A percentile compares a stretch with the other conserved stretches of the same genome.
Evolutionary conservation across 2,113 vertebrate genomes (phyloP).

Genomic region (Rhea americana): DNA sequence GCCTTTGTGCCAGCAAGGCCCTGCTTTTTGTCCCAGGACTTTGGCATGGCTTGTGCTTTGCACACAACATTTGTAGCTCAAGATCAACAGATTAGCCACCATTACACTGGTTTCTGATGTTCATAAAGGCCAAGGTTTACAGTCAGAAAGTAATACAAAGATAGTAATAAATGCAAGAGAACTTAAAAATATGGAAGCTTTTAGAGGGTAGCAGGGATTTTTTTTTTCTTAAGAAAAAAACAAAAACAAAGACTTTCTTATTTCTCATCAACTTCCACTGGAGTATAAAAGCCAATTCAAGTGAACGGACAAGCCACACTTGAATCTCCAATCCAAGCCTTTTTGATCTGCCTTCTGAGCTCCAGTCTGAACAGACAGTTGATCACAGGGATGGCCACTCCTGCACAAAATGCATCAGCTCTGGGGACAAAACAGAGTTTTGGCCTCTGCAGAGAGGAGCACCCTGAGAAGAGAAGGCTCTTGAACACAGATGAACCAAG

Average conservation of each 20-base stretch:
- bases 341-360: not conserved
- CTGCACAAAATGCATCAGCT: rapidly evolving
- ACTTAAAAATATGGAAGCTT: not conserved
- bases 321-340: not conserved
- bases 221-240: not conserved
- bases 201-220: rapidly evolving
- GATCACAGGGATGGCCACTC: not conserved
- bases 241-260: not conserved
- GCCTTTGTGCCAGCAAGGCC: not conserved
- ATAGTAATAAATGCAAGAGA: not conserved
- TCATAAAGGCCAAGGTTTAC: not conserved
- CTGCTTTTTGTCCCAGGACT: not conserved
- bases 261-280: rapidly evolving
- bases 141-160: not conserved
- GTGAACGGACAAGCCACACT: not conserved
- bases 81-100: not conserved
- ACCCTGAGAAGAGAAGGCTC: not conserved
- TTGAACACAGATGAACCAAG: not conserved
- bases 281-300: not conserved
- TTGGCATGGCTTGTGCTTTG: not conserved
- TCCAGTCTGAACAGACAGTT: not conserved
- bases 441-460: not conserved
- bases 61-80: not conserved
- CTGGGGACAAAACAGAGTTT: not conserved
- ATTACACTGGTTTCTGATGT: not conserved